phyloP scores from a whole-genome alignment of 2,888 invertebrate genomes.

The Heliothis peltigera region DNA sequence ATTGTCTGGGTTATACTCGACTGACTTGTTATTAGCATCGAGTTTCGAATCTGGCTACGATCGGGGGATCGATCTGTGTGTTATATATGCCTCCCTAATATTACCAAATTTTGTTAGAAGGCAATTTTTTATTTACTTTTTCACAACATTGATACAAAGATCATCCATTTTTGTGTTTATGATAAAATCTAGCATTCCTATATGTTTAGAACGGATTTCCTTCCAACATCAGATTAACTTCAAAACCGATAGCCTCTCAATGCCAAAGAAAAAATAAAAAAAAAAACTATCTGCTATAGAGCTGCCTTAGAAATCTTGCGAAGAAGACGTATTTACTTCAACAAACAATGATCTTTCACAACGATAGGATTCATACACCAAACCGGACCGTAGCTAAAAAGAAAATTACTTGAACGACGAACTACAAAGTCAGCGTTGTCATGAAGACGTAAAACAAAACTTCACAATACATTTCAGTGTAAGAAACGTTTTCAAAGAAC shows the following conservation, averaged over 20 bases:
- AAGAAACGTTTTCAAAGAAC: conserved; percentile 79
- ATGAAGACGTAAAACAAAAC: conserved; percentile 72
- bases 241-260: conserved; percentile 18
- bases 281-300: conserved; percentile 22
- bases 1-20: conserved; percentile 76
- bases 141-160: too few species aligned
- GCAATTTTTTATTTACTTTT: neutral
- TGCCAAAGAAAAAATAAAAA: conserved; percentile 22
- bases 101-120: neutral
- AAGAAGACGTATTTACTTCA: conserved; percentile 46
- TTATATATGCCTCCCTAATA: conserved; percentile 35
- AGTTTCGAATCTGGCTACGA: conserved; percentile 44
- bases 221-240: conserved; percentile 11
- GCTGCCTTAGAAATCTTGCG: conserved; percentile 16
- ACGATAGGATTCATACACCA: conserved; percentile 55
- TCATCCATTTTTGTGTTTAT: too few species aligned
- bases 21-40: conserved; percentile 70
- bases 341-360: conserved; percentile 49
- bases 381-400: conserved; percentile 57
- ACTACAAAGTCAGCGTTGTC: conserved; percentile 65
- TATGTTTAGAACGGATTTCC: neutral
- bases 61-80: conserved; percentile 45
- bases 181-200: neutral
- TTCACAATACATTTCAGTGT: conserved; percentile 75
- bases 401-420: conserved; percentile 63